phyloP scores from a whole-genome alignment of 2,888 invertebrate species.

The Platypus cylindrus region DNA sequence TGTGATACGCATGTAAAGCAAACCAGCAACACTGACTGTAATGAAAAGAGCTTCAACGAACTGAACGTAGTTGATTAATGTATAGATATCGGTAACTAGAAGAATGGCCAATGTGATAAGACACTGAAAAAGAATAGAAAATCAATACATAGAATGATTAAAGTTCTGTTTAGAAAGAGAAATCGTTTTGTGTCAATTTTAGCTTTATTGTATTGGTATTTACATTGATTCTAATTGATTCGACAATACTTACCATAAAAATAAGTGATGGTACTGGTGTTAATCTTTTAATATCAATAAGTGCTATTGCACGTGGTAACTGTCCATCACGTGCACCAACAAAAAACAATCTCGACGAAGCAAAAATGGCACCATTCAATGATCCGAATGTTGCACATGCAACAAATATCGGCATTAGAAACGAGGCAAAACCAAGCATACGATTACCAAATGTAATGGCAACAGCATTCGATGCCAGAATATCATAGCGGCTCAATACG shows the following conservation, averaged over 20 bases:
- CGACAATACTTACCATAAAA: conserved; percentile 58
- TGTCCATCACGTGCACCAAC: conserved; percentile 85
- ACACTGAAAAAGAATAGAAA: conserved; percentile 49
- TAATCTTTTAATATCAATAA: conserved; percentile 61
- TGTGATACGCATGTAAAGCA: conserved; percentile 72
- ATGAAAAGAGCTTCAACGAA: conserved; percentile 91
- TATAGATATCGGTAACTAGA: conserved; percentile 71
- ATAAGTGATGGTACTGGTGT: conserved; percentile 73
- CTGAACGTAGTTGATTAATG: conserved; percentile 80
- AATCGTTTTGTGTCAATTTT: neutral
- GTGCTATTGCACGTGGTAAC: conserved; percentile 68
- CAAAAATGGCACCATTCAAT: conserved; percentile 89
- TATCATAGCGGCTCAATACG: conserved; percentile 69
- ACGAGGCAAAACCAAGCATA: conserved; percentile 60
- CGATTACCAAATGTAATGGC: conserved; percentile 87
- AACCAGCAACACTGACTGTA: conserved; percentile 71
- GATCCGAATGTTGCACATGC: conserved; percentile 89
- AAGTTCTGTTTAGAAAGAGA: neutral
- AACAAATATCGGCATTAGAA: conserved; percentile 87
- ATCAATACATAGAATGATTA: neutral
- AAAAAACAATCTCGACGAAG: conserved; percentile 84
- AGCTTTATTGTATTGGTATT: neutral
- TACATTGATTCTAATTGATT: neutral
- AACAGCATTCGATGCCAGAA: conserved; percentile 86
- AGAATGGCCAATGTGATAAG: conserved; percentile 68